Evolutionary conservation across 2,797 vertebrate species (phyloP).

Genomic region (Bradypodion ventrale): DNA sequence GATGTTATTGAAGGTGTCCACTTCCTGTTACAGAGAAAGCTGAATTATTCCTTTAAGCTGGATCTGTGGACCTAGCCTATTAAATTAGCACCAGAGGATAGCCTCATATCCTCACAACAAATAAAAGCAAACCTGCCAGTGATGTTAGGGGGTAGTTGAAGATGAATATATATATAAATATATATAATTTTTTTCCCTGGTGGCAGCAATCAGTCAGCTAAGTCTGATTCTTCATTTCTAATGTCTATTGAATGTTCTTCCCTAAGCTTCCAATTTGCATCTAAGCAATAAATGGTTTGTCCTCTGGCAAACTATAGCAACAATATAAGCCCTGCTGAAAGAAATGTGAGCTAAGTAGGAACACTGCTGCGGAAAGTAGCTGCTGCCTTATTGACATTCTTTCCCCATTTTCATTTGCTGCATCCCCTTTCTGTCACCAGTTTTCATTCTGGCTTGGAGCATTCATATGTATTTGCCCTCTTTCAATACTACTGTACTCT

Average conservation of each 20-base stretch:
- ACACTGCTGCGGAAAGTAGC: neutral
- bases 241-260: fast-evolving
- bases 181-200: no score
- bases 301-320: neutral
- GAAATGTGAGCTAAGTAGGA: neutral
- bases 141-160: fast-evolving
- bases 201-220: fast-evolving
- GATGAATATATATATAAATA: neutral
- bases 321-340: neutral
- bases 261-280: neutral
- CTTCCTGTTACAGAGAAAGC: fast-evolving
- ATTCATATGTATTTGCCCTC: neutral
- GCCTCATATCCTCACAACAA: neutral
- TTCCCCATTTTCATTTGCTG: neutral
- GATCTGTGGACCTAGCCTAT: neutral
- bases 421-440: neutral
- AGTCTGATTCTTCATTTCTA: fast-evolving
- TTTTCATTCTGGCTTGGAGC: neutral
- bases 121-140: fast-evolving
- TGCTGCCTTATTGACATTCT: neutral
- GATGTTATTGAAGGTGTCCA: neutral
- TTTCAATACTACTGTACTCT: neutral
- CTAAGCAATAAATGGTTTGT: neutral
- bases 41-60: fast-evolving
- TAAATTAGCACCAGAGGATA: neutral